These are phyloP conservation scores for Heterodera filipjevi DNA, from an alignment of 2,888 invertebrate species.

Conservation along the genomic window DNA sequence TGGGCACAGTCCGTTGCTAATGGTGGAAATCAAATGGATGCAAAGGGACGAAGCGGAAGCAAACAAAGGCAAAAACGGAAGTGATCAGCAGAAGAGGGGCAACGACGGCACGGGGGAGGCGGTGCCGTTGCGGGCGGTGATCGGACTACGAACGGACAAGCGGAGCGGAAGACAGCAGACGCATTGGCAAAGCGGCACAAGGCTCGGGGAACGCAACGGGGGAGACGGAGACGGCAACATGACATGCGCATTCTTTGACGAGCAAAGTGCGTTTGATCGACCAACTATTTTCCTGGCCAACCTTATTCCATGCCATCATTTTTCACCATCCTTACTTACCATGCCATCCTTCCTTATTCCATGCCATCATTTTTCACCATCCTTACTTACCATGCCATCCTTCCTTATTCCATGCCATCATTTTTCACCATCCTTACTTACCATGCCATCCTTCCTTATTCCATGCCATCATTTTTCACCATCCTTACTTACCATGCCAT, in stretches of 20 bases:
- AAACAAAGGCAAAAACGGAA: slow-evolving; percentile 10
- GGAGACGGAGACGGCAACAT: not conserved
- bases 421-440: too few relatives aligned
- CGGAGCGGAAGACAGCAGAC: not conserved
- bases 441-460: too few relatives aligned
- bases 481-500: too few relatives aligned
- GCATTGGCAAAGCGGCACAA: not conserved
- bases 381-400: too few relatives aligned
- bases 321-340: too few relatives aligned
- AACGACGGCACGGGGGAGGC: not conserved
- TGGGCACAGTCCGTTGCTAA: slow-evolving; percentile 47
- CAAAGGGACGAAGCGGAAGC: slow-evolving; percentile 21
- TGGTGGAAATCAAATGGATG: slow-evolving; percentile 43
- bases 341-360: too few relatives aligned
- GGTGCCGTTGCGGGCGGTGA: not conserved
- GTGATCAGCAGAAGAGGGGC: not conserved
- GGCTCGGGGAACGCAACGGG: not conserved
- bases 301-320: not conserved
- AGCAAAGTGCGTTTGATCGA: not conserved
- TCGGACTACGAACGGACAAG: not conserved
- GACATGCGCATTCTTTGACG: slow-evolving; percentile 2
- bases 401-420: not conserved
- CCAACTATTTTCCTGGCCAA: not conserved
- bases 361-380: not conserved
- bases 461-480: not conserved